Evolutionary conservation across 2,888 invertebrate genomes (phyloP).

Genomic region (Sepioteuthis lessoniana): DNA sequence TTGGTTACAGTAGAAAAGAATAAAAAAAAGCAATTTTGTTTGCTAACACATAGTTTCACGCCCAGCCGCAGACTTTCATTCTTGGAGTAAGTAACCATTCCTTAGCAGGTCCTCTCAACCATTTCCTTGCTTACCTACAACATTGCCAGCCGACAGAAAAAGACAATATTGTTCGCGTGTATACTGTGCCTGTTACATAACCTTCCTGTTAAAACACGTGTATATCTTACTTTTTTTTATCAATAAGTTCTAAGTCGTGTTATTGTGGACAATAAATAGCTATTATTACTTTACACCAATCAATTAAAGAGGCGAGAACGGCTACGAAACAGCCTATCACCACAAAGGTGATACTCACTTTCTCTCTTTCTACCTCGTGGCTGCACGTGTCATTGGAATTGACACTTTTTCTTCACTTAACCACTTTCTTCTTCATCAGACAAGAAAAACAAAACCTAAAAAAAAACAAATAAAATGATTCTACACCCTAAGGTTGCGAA

Average conservation of each 20-base stretch:
- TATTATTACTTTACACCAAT: not conserved
- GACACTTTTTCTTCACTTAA: not conserved
- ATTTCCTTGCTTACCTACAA: not conserved
- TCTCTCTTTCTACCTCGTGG: not conserved
- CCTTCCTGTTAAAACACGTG: not conserved
- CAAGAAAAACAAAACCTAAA: too few species aligned
- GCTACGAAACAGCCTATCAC: not conserved
- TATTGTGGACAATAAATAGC: not conserved
- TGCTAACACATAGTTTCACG: not conserved
- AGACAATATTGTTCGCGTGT: not conserved
- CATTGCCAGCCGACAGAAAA: too few species aligned
- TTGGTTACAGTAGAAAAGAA: not conserved
- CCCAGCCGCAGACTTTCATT: not conserved
- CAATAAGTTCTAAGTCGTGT: not conserved
- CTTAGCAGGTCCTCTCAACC: not conserved
- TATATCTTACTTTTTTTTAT: not conserved
- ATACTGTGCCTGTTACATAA: not conserved
- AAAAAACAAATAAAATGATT: not conserved
- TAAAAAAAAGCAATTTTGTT: not conserved
- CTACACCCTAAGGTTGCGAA: constrained; percentile 12
- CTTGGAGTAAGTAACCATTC: not conserved
- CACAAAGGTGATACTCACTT: not conserved
- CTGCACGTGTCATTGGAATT: not conserved
- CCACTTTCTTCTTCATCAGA: not conserved
- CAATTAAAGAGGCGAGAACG: not conserved